Percentiles rank a stretch among this genome's conserved stretches.
These are phyloP conservation scores for Thera obeliscata DNA, from an alignment of 2,888 invertebrate genomes.

Conservation along the genomic window DNA sequence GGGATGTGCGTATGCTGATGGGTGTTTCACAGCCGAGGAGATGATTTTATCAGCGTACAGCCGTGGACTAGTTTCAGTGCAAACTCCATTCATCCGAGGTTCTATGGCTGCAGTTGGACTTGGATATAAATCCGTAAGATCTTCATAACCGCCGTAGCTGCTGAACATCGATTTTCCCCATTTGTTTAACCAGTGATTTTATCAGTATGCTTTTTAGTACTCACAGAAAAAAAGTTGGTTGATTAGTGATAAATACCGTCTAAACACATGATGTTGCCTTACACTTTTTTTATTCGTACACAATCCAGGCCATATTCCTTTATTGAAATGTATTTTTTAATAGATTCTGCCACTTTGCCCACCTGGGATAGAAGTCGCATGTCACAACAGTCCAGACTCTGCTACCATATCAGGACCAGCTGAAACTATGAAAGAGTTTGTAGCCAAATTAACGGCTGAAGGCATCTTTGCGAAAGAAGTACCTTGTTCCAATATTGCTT, in stretches of 20 bases:
- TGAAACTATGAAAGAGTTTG: slow-evolving; percentile 85
- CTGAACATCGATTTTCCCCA: too few relatives aligned
- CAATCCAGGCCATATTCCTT: too few relatives aligned
- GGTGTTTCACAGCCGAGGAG: slow-evolving; percentile 92
- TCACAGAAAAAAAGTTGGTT: too few relatives aligned
- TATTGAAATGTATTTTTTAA: slow-evolving; percentile 1
- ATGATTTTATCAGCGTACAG: slow-evolving; percentile 91
- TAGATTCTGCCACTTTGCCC: slow-evolving; percentile 68
- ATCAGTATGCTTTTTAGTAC: too few relatives aligned
- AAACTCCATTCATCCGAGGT: slow-evolving; percentile 86
- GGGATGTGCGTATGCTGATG: slow-evolving; percentile 96
- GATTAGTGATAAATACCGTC: too few relatives aligned
- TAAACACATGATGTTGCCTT: too few relatives aligned
- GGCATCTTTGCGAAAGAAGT: slow-evolving; percentile 68
- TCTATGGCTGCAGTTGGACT: slow-evolving; percentile 94
- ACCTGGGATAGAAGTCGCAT: slow-evolving; percentile 89
- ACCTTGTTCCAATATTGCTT: slow-evolving; percentile 92
- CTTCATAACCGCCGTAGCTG: too few relatives aligned
- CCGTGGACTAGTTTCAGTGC: slow-evolving; percentile 88
- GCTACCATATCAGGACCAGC: slow-evolving; percentile 91
- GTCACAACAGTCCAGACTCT: slow-evolving; percentile 91
- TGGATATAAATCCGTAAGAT: slow-evolving; percentile 75
- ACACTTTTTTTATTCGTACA: too few relatives aligned
- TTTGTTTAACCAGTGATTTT: too few relatives aligned
- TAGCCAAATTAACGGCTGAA: slow-evolving; percentile 65